Conservation (phyloP, 2,888 invertebrate species). For the Hypomecis punctinalis region DNA sequence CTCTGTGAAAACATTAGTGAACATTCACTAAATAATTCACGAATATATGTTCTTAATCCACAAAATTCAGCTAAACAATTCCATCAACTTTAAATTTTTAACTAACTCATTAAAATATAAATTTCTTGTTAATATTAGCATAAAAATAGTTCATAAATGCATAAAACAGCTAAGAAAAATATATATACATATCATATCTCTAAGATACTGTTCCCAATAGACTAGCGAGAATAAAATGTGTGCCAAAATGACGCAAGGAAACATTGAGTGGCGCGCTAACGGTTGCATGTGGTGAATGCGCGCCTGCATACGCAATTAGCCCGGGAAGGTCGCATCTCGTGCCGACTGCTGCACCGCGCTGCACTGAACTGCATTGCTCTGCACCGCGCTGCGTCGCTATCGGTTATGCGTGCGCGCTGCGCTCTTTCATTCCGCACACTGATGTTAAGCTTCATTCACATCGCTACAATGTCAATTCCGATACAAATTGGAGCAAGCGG, state of each 20-base stretch:
- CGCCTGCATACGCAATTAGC: conserved; percentile 69
- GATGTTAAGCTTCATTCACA: no score
- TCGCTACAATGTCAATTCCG: no score
- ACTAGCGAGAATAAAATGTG: conserved; percentile 14
- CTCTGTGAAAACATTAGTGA: background rate
- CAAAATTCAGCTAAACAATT: background rate
- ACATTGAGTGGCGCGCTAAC: conserved; percentile 41
- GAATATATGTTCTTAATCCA: background rate
- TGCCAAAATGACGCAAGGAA: conserved; percentile 35
- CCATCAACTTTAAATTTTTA: conserved; percentile 12
- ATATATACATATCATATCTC: background rate
- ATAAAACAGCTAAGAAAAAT: background rate
- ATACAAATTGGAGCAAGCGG: conserved; percentile 33
- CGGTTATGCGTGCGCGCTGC: conserved; percentile 27
- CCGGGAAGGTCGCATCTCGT: conserved; percentile 67
- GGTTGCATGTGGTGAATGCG: conserved; percentile 45
- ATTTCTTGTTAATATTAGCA: background rate
- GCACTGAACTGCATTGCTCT: no score
- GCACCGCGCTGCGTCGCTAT: conserved; percentile 3
- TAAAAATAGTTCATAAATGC: background rate
- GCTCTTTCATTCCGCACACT: no score
- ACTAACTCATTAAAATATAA: background rate
- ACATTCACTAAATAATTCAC: background rate
- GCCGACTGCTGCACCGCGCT: conserved; percentile 27
- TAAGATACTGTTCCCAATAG: conserved; percentile 6